These are phyloP conservation scores for Apamea monoglypha DNA, from an alignment of 2,888 invertebrate species.

Conservation along the genomic window DNA sequence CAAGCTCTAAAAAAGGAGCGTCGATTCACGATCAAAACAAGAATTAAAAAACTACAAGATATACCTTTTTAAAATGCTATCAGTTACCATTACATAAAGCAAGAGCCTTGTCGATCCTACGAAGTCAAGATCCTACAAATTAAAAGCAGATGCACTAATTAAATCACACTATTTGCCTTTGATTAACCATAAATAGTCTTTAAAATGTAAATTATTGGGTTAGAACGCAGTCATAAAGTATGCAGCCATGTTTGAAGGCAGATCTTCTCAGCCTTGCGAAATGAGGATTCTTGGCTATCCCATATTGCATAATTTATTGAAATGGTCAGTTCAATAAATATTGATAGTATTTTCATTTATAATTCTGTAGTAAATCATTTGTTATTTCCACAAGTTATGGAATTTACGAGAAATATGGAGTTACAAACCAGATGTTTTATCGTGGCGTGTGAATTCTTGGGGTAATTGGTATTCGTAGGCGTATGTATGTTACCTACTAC, in stretches of 20 bases:
- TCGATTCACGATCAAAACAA: not conserved
- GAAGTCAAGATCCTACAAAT: constrained; percentile 59
- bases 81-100: constrained; percentile 36
- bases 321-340: constrained; percentile 57
- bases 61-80: constrained; percentile 1
- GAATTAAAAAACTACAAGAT: not conserved
- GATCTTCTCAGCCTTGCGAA: constrained; percentile 58
- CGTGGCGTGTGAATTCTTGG: constrained; percentile 37
- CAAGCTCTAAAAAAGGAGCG: not conserved
- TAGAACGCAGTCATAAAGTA: constrained; percentile 44
- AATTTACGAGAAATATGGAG: constrained; percentile 36
- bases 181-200: constrained; percentile 50
- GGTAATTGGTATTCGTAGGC: constrained; percentile 29
- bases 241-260: constrained; percentile 54
- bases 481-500: constrained; percentile 19
- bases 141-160: constrained; percentile 65
- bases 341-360: constrained; percentile 51
- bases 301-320: constrained; percentile 51
- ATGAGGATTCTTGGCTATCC: constrained; percentile 51
- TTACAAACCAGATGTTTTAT: constrained; percentile 20
- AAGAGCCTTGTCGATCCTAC: constrained; percentile 45
- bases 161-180: constrained; percentile 52
- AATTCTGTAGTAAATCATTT: constrained; percentile 41
- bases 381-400: constrained; percentile 18
- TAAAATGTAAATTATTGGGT: constrained; percentile 60